Evolutionary conservation across 2,113 vertebrate species (phyloP).

Genomic region (Bubo blakistoni): DNA sequence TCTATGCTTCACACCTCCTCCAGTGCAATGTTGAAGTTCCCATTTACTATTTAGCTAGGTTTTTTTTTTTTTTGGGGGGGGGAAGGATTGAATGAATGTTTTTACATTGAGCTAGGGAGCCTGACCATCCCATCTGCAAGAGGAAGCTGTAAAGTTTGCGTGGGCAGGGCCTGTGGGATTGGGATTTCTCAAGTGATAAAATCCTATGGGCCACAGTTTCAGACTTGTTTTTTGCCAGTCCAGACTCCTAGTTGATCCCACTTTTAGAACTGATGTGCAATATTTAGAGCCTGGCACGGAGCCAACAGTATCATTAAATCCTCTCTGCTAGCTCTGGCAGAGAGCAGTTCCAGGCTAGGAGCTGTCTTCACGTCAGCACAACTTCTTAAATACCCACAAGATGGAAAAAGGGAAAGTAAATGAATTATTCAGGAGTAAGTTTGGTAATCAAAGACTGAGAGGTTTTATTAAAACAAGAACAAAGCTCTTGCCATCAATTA

Average conservation of each 20-base stretch:
- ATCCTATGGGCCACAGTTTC: background rate
- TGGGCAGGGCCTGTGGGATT: rapidly evolving
- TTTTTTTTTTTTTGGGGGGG: background rate
- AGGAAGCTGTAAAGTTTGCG: background rate
- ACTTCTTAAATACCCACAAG: conserved; percentile 25
- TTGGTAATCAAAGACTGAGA: conserved; percentile 31
- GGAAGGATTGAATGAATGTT: background rate
- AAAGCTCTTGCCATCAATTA: conserved; percentile 46
- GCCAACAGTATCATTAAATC: background rate
- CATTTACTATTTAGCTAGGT: background rate
- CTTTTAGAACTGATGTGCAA: background rate
- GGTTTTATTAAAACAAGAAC: conserved; percentile 28
- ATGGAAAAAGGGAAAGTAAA: conserved; percentile 23
- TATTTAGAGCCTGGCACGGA: background rate
- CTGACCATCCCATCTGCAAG: background rate
- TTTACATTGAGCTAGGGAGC: background rate
- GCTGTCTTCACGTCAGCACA: conserved; percentile 1
- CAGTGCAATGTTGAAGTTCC: rapidly evolving
- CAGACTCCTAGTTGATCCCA: background rate
- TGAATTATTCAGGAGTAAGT: conserved; percentile 18
- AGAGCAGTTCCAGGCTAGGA: background rate
- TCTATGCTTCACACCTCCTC: background rate
- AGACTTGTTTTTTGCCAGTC: background rate
- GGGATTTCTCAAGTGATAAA: background rate
- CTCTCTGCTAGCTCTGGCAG: background rate